A percentile compares a stretch with the other conserved stretches of the same genome.
phyloP scores from a whole-genome alignment of 2,113 vertebrate genomes.

The Fregetta grallaria region DNA sequence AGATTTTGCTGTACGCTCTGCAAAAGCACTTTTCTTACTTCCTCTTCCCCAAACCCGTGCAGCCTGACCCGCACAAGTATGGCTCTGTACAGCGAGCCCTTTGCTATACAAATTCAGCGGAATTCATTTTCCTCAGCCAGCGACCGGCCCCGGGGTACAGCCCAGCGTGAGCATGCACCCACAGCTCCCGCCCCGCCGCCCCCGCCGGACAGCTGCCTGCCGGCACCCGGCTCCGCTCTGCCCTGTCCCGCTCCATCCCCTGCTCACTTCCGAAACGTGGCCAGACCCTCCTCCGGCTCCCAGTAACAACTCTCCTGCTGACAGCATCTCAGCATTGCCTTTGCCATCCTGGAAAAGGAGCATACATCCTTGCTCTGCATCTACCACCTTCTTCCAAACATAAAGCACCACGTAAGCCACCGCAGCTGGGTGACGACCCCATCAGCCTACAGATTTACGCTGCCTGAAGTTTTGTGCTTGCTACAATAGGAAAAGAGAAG shows the following conservation, averaged over 20 bases:
- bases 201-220: fast-evolving
- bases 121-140: background rate
- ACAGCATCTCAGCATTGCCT: background rate
- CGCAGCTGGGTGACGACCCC: fast-evolving
- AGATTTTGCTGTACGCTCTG: background rate
- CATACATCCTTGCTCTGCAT: background rate
- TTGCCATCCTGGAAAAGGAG: background rate
- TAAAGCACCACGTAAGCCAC: background rate
- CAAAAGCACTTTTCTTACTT: background rate
- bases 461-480: background rate
- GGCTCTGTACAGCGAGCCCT: background rate
- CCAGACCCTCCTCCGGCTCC: background rate
- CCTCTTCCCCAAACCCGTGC: background rate
- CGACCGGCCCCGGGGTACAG: fast-evolving
- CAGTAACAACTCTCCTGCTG: background rate
- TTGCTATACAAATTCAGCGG: background rate
- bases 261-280: background rate
- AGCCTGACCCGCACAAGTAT: background rate
- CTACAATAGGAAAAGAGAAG: background rate
- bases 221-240: background rate
- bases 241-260: background rate
- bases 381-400: background rate
- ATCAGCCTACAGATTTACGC: background rate
- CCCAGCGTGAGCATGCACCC: fast-evolving
- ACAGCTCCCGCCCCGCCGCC: background rate